Base-by-base conservation (phyloP, 2,113 vertebrate genomes). In the Sphaerodactylus townsendi region DNA sequence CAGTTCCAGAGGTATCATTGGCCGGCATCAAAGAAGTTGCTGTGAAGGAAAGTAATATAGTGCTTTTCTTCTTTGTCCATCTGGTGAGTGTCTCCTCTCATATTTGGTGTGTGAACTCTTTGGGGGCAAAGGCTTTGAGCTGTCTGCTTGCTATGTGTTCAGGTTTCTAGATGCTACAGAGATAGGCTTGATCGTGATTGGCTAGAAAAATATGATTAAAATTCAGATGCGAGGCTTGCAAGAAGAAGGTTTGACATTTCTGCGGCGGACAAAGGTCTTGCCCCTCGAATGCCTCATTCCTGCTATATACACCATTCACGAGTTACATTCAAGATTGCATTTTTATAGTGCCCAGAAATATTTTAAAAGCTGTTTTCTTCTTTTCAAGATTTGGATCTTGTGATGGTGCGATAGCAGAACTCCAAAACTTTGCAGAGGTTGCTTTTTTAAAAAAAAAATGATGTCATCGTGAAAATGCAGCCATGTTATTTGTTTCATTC, bases 401-500 rank as follows among this genome's bases (percentile, higher is more conserved):
- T 59, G 23, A 25, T 59, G 56, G 56, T 62, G 59, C 7, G 9
- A 62, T 25, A 62, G 10, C 25, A 39, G 8, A 37, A 77, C 8
- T 46, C 4, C 46, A 21, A 46, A 73, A 37, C 41, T 81, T 86
- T 48, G n/a, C 59, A 85, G 69, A 87, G 64, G 70, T n/a, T 73
- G 86, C 62, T 83, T 76, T 35, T 86, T 83, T 73, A 73, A n/a
- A n/a, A n/a, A n/a, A n/a, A n/a, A n/a, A n/a, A 59, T 79, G 48
- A 81, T 56, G 74, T 69, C 39, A 23, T 62, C 71, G 87, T 89
- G 65, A 69, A 56, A 86, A 66, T 39, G 78, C 71, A 66, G 28
- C 59, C 66, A 37, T 69, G 82, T 37, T 82, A 76, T 94, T 73
- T 86, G 80, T 94, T 91, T 93, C 77, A 87, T 94, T 95, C 84